Percentiles rank a stretch among this genome's conserved stretches.
These are phyloP conservation scores for Glareola pratincola DNA, from an alignment of 2,113 vertebrate genomes.

Conservation along the genomic window DNA sequence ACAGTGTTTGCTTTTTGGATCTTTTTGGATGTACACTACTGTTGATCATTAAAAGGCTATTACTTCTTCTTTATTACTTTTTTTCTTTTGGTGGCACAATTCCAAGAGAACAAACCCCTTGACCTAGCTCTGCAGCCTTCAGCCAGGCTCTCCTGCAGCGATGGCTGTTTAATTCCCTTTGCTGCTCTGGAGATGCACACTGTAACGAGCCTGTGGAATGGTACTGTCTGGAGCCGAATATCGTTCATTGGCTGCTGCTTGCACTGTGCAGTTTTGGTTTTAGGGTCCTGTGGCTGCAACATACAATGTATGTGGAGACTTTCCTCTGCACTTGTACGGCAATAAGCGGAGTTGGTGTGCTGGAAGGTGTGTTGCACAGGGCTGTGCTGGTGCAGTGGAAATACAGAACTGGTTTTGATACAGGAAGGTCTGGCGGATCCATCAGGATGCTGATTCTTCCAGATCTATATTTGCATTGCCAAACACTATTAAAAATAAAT, in stretches of 20 bases:
- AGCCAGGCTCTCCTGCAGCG: neutral
- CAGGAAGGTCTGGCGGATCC: neutral
- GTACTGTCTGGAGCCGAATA: neutral
- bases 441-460: neutral
- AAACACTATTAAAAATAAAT: neutral
- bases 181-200: neutral
- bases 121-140: neutral
- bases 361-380: neutral
- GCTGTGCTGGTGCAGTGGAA: neutral
- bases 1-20: neutral
- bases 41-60: neutral
- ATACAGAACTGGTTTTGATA: neutral
- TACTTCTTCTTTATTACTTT: neutral
- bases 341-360: neutral
- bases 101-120: neutral
- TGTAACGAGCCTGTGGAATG: neutral
- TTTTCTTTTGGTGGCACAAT: neutral
- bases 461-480: neutral
- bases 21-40: neutral
- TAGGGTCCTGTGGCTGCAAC: neutral
- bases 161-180: neutral
- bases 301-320: neutral
- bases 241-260: neutral
- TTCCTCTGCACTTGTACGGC: neutral
- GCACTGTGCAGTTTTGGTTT: neutral